Base-by-base conservation (phyloP, 2,888 invertebrate species). In the Tiliacea citrago region DNA sequence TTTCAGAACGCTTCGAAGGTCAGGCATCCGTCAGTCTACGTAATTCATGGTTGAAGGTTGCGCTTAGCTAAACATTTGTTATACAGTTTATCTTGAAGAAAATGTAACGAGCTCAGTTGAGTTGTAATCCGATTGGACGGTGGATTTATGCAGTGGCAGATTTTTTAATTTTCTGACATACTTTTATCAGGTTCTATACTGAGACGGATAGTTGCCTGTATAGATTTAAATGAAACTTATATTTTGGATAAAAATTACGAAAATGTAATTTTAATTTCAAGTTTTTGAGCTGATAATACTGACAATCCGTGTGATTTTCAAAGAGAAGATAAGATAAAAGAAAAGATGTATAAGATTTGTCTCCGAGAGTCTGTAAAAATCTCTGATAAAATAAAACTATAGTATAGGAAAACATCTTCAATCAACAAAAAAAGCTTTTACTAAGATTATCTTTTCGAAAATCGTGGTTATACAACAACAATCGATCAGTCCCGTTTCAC, bases 401-500 rank as follows among this genome's bases (percentile, higher is more conserved):
- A 29, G 5, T 16, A 2, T 12, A 24, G 13, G 21, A n/a, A 5
- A 49, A 29, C 24, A 58, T 58, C 49, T 42, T 53, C 42, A n/a
- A 51, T 42, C 1, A n/a, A 18, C 42, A 53, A 55, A 57, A 62
- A 61, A 68, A 55, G 5, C 24, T 35, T 51, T 21, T 21, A 47
- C 13, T 60, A 73, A n/a, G 35, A 66, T 65, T 66, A 51, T 76
- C 24, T 60, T 67, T 42, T 4, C 45, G 45, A 49, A 35, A 68
- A 49, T 2, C n/a, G 3, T 45, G 45, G n/a, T 58, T 39, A 24
- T 18, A 57, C 8, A 67, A 75, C n/a, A 72, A 24, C 58, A 35
- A 79, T 72, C 79, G 73, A 81, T 82, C 78, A 78, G 61, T 9
- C 13, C 29, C 24, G 65, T 72, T n/a, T 75, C 62, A 72, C 62